phyloP scores from a whole-genome alignment of 2,797 vertebrate species.

The Squalus acanthias region DNA sequence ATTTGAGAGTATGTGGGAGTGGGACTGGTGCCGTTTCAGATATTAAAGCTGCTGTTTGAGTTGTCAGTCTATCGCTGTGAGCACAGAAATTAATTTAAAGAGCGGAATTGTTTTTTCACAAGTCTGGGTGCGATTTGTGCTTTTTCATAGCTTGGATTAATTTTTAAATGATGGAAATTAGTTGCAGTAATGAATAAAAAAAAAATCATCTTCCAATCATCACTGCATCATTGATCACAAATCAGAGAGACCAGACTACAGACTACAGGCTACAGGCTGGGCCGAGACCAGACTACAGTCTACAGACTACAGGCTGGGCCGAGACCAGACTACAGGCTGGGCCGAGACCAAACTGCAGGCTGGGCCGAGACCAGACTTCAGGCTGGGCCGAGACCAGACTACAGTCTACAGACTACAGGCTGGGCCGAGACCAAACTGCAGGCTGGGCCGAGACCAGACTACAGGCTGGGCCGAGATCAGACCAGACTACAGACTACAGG shows the following conservation, averaged over 20 bases:
- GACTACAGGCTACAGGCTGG: not conserved
- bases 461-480: not conserved
- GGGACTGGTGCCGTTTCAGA: not conserved
- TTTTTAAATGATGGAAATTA: not conserved
- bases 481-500: too few species aligned
- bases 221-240: not conserved
- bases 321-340: not conserved
- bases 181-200: not conserved
- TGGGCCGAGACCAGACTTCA: not conserved
- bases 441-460: not conserved
- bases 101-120: not conserved
- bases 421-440: not conserved
- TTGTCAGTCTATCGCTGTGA: not conserved
- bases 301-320: too few species aligned
- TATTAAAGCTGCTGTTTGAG: not conserved
- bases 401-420: too few species aligned
- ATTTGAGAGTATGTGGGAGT: not conserved
- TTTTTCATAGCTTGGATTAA: not conserved
- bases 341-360: not conserved
- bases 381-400: not conserved
- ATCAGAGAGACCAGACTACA: not conserved
- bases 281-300: not conserved
- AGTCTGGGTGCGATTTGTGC: not conserved
- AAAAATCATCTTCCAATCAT: not conserved
- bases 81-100: not conserved